Evolutionary conservation across 2,888 invertebrate genomes (phyloP).

Genomic region (Hoplodrina blanda): DNA sequence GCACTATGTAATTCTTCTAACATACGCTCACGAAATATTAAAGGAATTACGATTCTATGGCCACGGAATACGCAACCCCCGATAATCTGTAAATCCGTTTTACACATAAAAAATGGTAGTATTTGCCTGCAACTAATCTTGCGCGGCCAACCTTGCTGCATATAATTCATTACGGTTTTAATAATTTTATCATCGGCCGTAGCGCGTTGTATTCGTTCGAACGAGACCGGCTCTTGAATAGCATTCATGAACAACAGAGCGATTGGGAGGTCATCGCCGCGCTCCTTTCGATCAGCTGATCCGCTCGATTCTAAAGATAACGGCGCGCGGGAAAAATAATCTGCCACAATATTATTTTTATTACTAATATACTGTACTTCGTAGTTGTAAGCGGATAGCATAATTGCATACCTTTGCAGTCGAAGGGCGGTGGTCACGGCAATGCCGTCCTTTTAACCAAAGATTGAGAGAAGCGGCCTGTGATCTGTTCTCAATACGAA

Average conservation of each 20-base stretch:
- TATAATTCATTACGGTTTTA: not conserved
- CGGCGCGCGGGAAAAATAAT: not conserved
- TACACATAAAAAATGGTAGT: not conserved
- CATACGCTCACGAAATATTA: not conserved
- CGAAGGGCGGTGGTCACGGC: not conserved
- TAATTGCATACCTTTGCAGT: conserved; percentile 1
- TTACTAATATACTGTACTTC: not conserved
- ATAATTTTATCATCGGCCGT: not conserved
- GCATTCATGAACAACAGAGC: not conserved
- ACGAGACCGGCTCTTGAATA: conserved; percentile 6
- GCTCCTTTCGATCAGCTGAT: not conserved
- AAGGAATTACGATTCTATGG: not conserved
- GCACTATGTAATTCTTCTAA: not conserved
- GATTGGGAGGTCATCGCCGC: not conserved
- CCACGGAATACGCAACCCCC: not conserved
- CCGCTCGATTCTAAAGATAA: not conserved
- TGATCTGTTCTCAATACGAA: conserved; percentile 1
- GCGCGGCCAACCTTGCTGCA: not conserved
- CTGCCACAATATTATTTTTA: not conserved
- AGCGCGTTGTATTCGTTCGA: not conserved
- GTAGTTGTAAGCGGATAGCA: not conserved
- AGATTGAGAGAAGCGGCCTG: not conserved
- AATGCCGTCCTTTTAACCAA: not conserved
- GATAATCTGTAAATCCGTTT: not conserved
- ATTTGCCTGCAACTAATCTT: not conserved